Evolutionary conservation across 2,797 vertebrate species (phyloP).

Genomic region (Pteropus rufus): DNA sequence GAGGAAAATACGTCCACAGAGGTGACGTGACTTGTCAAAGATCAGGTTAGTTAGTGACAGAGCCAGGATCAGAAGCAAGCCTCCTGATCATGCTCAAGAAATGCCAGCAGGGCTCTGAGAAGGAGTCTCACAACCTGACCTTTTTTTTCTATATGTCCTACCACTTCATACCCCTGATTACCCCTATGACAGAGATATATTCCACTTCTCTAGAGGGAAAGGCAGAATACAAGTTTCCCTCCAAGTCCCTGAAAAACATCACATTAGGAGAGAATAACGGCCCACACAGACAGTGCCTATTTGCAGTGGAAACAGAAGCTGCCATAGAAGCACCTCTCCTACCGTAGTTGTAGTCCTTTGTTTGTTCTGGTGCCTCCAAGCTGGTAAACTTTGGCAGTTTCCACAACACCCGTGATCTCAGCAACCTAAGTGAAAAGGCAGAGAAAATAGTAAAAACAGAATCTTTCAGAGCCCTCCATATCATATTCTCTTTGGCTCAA

Average conservation of each 20-base stretch:
- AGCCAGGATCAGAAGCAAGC: neutral
- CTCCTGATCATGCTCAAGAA: neutral
- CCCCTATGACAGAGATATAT: neutral
- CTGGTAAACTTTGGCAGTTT: constrained; percentile 98
- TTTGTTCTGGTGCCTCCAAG: constrained; percentile 96
- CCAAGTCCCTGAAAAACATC: neutral
- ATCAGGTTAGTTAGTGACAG: neutral
- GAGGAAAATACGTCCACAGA: constrained; percentile 4
- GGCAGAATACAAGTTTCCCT: neutral
- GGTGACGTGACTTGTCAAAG: neutral
- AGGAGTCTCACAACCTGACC: neutral
- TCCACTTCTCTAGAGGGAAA: neutral
- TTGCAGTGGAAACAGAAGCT: neutral
- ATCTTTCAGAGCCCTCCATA: neutral
- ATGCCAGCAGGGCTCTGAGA: neutral
- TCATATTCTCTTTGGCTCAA: neutral
- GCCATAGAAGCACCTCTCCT: constrained; percentile 23
- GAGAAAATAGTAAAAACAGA: constrained; percentile 28
- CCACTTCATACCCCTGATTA: no score
- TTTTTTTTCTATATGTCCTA: neutral
- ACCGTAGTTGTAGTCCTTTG: constrained; percentile 97
- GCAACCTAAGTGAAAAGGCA: constrained; percentile 87
- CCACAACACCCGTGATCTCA: constrained; percentile 97
- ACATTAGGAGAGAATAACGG: neutral
- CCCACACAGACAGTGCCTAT: neutral